These are phyloP conservation scores for Uloborus plumipes DNA, from an alignment of 2,888 invertebrate species.

Conservation along the genomic window DNA sequence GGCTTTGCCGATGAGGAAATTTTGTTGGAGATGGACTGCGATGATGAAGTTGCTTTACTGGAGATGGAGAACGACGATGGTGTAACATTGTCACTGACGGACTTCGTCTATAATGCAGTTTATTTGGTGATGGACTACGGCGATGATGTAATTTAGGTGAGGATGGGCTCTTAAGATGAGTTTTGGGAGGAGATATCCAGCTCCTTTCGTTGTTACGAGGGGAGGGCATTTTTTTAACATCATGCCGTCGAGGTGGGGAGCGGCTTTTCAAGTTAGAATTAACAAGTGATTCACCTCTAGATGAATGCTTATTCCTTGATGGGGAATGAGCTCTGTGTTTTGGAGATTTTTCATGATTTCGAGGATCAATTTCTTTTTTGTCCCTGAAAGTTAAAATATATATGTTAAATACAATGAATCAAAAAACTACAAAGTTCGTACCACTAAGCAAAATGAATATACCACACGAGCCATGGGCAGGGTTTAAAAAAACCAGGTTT, in stretches of 20 bases:
- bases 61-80: neutral
- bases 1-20: neutral
- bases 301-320: constrained; percentile 14
- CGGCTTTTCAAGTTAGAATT: constrained; percentile 15
- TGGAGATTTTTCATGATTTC: constrained; percentile 30
- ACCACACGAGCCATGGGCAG: no score
- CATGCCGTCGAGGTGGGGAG: constrained; percentile 28
- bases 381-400: constrained; percentile 17
- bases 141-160: constrained; percentile 1
- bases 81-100: no score
- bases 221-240: constrained; percentile 15
- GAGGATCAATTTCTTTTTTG: constrained; percentile 19
- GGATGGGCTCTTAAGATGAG: constrained; percentile 16
- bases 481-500: no score
- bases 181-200: constrained; percentile 10
- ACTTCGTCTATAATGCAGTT: no score
- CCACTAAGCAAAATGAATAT: no score
- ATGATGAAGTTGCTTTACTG: constrained; percentile 5
- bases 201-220: constrained; percentile 8
- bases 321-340: constrained; percentile 25
- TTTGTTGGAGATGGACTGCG: constrained; percentile 32
- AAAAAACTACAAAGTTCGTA: no score
- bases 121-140: neutral
- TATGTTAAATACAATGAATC: neutral
- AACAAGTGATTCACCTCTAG: constrained; percentile 7